Evolutionary conservation across 2,888 invertebrate genomes (phyloP), one percentile per base, ranked within the genome.

Genomic region (Disparrhopalites patrizii): DNA sequence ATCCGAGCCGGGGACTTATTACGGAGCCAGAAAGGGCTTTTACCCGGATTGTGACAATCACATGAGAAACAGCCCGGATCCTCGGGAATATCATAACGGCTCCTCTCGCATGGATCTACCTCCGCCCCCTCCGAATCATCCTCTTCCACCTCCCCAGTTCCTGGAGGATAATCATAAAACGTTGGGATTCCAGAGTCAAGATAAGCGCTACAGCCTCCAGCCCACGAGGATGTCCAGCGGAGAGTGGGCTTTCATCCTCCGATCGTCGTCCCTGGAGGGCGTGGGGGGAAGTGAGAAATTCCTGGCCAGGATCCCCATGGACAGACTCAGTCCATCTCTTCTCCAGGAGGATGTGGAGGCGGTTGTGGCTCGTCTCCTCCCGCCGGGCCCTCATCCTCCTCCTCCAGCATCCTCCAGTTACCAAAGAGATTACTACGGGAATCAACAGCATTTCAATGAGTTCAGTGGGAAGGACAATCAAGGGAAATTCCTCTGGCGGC

Each of bases 141-240:
- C 23, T 3, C 31, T n/a, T 15, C 10, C 31, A 10, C 20, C 55
- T 3, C 15, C 47, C 33, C 56, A 54, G 31, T 55, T 55, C n/a
- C 3, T 38, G 10, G 60, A 58, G 20, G 20, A 43, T 18, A 43
- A 18, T 5, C n/a, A n/a, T n/a, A n/a, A n/a, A n/a, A 20, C 5
- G n/a, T n/a, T 43, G 5, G 43, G 43, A 4, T 43, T 43, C 20
- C n/a, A 43, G n/a, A 43, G 20, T 18, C 28, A n/a, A 27, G 50
- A 51, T 25, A 50, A 56, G n/a, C 40, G 36, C 43, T 52, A 33
- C 30, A 51, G 40, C 10, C 64, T 71, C 20, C 61, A 80, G 47
- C 81, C 81, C 0, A 80, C 80, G 1, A 77, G 78, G 65, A 70
- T 81, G 40, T 75, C 77, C 2, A 80, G 77, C 69, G 81, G 81